phyloP scores from a whole-genome alignment of 2,113 vertebrate species.

The Peromyscus californicus region DNA sequence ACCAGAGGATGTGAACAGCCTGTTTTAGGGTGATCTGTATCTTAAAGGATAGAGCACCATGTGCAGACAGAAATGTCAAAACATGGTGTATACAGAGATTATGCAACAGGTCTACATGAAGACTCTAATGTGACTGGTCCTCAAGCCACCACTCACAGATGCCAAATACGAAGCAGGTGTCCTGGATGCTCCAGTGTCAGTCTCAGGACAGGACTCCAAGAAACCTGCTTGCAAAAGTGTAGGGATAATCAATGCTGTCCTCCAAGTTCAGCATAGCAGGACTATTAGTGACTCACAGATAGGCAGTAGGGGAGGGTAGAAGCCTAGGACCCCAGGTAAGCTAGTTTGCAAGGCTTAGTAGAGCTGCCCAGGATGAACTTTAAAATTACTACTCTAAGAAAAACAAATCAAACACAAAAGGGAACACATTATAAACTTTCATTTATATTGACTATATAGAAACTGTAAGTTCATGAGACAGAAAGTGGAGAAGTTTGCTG shows the following conservation, averaged over 20 bases:
- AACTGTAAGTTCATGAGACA: not conserved
- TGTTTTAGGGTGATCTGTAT: not conserved
- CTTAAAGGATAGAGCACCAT: not conserved
- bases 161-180: not conserved
- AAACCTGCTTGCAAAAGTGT: no score
- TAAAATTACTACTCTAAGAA: not conserved
- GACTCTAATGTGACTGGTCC: not conserved
- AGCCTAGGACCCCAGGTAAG: not conserved
- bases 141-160: not conserved
- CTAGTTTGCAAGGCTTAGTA: not conserved
- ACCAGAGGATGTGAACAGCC: not conserved
- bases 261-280: not conserved
- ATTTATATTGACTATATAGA: not conserved
- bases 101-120: not conserved
- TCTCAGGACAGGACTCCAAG: not conserved
- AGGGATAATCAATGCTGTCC: not conserved
- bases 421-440: not conserved
- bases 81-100: not conserved
- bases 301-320: not conserved
- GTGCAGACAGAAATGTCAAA: not conserved
- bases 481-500: not conserved
- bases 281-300: not conserved
- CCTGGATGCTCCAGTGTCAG: not conserved
- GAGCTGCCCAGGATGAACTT: not conserved
- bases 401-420: not conserved